phyloP scores from a whole-genome alignment of 2,888 invertebrate genomes.

The Azorinus chamasolen region DNA sequence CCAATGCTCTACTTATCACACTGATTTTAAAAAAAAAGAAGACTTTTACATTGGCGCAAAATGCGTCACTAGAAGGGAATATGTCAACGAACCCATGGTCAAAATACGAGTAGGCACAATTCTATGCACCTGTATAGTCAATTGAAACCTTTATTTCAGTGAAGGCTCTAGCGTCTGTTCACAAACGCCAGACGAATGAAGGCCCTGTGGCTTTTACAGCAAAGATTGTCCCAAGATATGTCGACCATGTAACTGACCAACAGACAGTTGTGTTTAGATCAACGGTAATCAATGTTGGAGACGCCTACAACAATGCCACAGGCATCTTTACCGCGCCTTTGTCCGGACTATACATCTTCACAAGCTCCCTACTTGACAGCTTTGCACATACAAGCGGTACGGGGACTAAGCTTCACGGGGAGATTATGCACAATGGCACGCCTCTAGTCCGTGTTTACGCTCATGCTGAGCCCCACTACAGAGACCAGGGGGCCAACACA shows the following conservation, averaged over 20 bases:
- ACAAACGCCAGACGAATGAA: too few species aligned
- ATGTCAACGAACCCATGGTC: too few species aligned
- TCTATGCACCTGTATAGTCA: too few species aligned
- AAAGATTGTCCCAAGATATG: not conserved
- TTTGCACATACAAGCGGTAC: not conserved
- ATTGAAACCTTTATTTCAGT: too few species aligned
- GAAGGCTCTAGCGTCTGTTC: too few species aligned
- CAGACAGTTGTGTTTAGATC: constrained; percentile 11
- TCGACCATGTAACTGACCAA: constrained; percentile 21
- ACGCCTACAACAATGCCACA: constrained; percentile 21
- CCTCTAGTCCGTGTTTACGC: constrained; percentile 36
- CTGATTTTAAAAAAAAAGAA: too few species aligned
- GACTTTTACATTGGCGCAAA: too few species aligned
- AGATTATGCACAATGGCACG: constrained; percentile 35
- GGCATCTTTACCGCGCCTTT: constrained; percentile 28
- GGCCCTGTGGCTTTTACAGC: constrained; percentile 31
- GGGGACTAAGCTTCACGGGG: constrained; percentile 34
- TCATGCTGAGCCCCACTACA: constrained; percentile 26
- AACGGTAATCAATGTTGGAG: constrained; percentile 22
- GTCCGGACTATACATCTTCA: constrained; percentile 31
- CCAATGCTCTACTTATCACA: too few species aligned
- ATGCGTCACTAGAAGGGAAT: too few species aligned
- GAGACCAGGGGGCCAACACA: constrained; percentile 50
- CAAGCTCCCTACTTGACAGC: constrained; percentile 36
- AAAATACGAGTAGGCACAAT: too few species aligned